phyloP scores from a whole-genome alignment of 2,888 invertebrate genomes.

The Cancer borealis region DNA sequence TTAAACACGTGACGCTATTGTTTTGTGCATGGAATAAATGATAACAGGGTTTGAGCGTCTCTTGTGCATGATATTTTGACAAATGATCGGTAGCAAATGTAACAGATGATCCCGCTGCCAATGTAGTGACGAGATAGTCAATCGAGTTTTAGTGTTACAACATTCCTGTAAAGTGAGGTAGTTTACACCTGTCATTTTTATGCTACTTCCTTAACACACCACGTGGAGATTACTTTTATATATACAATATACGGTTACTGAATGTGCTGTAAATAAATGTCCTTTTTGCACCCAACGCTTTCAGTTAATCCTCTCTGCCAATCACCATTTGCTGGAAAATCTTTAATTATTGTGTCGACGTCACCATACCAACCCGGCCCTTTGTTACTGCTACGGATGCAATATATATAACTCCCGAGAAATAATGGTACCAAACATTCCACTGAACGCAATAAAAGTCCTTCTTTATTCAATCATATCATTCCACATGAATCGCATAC shows the following conservation, averaged over 20 bases:
- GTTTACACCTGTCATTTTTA: slow-evolving; percentile 24
- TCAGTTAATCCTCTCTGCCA: background rate
- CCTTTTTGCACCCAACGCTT: background rate
- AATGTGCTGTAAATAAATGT: slow-evolving; percentile 41
- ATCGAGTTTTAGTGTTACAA: slow-evolving; percentile 16
- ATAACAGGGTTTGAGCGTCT: background rate
- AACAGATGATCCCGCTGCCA: background rate
- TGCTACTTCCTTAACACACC: slow-evolving; percentile 35
- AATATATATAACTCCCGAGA: background rate
- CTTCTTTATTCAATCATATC: too few species aligned
- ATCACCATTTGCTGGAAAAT: background rate
- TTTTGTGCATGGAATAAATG: background rate
- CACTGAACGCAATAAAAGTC: too few species aligned
- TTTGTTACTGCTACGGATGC: background rate
- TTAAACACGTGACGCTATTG: background rate
- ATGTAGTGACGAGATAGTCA: background rate
- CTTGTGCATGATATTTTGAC: background rate
- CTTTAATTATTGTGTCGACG: background rate
- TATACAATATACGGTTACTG: slow-evolving; percentile 30
- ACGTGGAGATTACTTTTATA: slow-evolving; percentile 31
- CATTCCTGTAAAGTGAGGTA: background rate
- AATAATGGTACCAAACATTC: background rate
- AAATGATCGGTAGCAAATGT: background rate
- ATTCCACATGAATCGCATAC: too few species aligned
- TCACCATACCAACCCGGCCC: too few species aligned